These are phyloP conservation scores for Apamea monoglypha DNA, from an alignment of 2,888 invertebrate genomes.

Conservation along the genomic window DNA sequence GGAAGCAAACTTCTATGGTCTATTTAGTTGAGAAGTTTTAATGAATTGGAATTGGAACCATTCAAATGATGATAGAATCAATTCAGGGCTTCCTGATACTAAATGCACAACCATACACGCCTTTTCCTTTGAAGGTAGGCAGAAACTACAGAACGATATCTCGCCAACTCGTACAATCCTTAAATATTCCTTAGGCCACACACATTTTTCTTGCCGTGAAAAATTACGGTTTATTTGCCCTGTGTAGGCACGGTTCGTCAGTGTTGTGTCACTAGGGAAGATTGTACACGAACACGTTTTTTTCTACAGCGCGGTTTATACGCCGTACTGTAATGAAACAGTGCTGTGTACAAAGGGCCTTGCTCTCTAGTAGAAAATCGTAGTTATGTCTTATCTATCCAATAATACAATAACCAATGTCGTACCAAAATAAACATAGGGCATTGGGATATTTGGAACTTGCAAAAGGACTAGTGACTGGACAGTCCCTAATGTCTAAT, in stretches of 20 bases:
- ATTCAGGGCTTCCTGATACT: background rate
- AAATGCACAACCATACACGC: background rate
- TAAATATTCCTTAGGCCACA: background rate
- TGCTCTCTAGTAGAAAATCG: background rate
- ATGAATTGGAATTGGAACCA: background rate
- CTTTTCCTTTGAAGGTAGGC: background rate
- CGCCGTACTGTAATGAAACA: too few species aligned
- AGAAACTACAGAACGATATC: background rate
- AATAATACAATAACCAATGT: background rate
- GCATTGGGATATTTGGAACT: background rate
- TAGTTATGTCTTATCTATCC: background rate
- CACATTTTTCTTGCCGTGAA: too few species aligned
- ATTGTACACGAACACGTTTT: too few species aligned
- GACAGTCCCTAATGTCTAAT: background rate
- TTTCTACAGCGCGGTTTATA: too few species aligned
- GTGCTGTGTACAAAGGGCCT: too few species aligned
- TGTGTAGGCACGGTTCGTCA: too few species aligned
- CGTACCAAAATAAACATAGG: background rate
- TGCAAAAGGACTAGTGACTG: background rate
- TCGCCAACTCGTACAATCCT: too few species aligned
- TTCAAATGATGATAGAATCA: background rate
- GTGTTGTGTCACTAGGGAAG: too few species aligned
- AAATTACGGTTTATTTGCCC: too few species aligned
- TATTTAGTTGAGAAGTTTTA: background rate
- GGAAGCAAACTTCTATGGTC: background rate